Conservation (phyloP, 2,888 invertebrate species). For the Macrosoma leucophasiata region DNA sequence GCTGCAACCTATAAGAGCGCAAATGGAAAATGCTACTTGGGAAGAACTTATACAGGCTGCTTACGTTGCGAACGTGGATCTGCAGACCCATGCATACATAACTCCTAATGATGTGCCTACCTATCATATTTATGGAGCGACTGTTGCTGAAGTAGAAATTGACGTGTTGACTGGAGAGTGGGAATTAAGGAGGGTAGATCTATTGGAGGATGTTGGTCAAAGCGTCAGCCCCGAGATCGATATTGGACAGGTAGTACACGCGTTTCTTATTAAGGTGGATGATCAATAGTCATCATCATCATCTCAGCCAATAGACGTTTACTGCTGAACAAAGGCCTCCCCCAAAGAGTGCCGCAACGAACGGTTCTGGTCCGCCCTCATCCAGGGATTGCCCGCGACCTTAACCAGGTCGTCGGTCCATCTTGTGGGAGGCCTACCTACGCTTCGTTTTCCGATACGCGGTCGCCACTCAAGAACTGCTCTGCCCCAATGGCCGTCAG, state of each 20-base stretch:
- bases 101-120: slow-evolving; percentile 46
- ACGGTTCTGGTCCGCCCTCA: too few relatives aligned
- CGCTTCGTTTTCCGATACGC: too few relatives aligned
- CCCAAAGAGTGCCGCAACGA: too few relatives aligned
- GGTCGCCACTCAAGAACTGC: too few relatives aligned
- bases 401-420: too few relatives aligned
- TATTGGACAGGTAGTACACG: slow-evolving; percentile 80
- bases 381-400: too few relatives aligned
- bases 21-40: slow-evolving; percentile 70
- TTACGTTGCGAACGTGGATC: slow-evolving; percentile 56
- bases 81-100: slow-evolving; percentile 69
- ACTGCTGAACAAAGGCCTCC: too few relatives aligned
- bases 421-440: too few relatives aligned
- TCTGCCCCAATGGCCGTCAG: too few relatives aligned
- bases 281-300: too few relatives aligned
- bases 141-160: slow-evolving; percentile 80
- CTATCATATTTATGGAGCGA: slow-evolving; percentile 76
- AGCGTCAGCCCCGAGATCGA: slow-evolving; percentile 82
- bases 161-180: slow-evolving; percentile 84
- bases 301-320: too few relatives aligned
- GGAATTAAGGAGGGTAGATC: slow-evolving; percentile 76
- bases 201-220: slow-evolving; percentile 81
- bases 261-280: too few relatives aligned
- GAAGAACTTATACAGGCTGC: slow-evolving; percentile 69
- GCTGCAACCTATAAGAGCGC: slow-evolving; percentile 54